These are phyloP conservation scores for Dioctria linearis DNA, from an alignment of 2,888 invertebrate species.

Conservation along the genomic window DNA sequence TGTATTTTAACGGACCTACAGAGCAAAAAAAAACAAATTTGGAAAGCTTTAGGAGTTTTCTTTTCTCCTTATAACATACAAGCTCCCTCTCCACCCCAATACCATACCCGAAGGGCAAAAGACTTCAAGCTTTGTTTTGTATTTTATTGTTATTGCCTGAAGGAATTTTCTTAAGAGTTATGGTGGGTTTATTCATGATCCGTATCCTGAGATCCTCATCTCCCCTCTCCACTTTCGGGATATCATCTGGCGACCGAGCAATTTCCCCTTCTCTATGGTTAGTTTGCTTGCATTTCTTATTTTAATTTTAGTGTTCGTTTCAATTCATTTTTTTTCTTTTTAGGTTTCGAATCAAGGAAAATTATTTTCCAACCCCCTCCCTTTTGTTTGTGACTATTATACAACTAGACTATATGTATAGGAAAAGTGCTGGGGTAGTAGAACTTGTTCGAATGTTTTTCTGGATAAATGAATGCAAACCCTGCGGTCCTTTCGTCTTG, in stretches of 20 bases:
- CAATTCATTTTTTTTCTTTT: conserved; percentile 48
- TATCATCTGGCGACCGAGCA: too few species aligned
- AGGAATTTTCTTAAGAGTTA: conserved; percentile 57
- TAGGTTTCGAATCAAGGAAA: conserved; percentile 56
- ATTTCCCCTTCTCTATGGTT: conserved; percentile 19
- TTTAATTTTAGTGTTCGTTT: conserved; percentile 56
- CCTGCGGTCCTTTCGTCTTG: conserved; percentile 43
- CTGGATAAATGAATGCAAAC: conserved; percentile 45
- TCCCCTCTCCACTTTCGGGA: neutral
- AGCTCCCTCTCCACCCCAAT: neutral
- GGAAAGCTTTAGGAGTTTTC: conserved; percentile 26
- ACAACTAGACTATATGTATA: too few species aligned
- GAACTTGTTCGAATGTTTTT: conserved; percentile 16
- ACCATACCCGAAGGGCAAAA: conserved; percentile 45
- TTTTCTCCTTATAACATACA: conserved; percentile 32
- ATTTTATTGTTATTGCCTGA: conserved; percentile 56
- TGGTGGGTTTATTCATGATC: conserved; percentile 55
- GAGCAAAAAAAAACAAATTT: conserved; percentile 16
- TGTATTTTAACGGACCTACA: neutral
- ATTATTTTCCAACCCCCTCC: conserved; percentile 52
- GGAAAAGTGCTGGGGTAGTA: neutral
- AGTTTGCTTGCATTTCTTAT: conserved; percentile 55
- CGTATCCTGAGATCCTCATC: conserved; percentile 6
- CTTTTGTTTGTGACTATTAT: conserved; percentile 25
- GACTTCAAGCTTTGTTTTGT: conserved; percentile 52